Conservation (phyloP, 2,797 vertebrate genomes). For the Rhinatrema bivittatum region DNA sequence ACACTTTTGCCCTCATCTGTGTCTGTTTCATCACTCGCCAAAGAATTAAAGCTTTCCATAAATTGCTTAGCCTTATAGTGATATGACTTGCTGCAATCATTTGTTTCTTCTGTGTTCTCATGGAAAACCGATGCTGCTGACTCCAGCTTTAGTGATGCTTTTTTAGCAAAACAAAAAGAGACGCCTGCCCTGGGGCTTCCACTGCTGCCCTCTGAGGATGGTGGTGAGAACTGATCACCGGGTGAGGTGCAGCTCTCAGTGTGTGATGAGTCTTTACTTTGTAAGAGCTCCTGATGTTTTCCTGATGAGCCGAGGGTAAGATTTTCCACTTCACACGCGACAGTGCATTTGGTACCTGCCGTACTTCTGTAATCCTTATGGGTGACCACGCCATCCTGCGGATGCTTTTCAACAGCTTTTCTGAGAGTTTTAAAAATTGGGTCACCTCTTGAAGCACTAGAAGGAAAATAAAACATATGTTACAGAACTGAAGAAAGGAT, state of each 20-base stretch:
- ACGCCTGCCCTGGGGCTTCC: conserved; percentile 70
- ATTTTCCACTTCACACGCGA: conserved; percentile 28
- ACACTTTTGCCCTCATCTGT: conserved; percentile 17
- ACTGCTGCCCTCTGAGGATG: conserved; percentile 36
- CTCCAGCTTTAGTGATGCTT: conserved; percentile 80
- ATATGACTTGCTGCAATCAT: conserved; percentile 61
- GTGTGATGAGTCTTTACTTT: conserved; percentile 36
- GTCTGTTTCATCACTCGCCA: conserved; percentile 27
- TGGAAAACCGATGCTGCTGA: conserved; percentile 93
- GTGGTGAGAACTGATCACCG: conserved; percentile 37
- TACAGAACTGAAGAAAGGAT: too few relatives aligned
- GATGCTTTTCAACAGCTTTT: conserved; percentile 50
- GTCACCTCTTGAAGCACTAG: conserved; percentile 66
- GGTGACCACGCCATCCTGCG: conserved; percentile 46
- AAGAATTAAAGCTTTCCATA: conserved; percentile 35
- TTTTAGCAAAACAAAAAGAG: conserved; percentile 93
- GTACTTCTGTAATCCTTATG: conserved; percentile 46
- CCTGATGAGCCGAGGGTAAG: conserved; percentile 32
- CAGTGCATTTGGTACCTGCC: conserved; percentile 25
- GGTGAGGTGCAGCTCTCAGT: conserved; percentile 23
- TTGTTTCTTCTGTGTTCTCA: conserved; percentile 80
- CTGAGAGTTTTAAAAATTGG: conserved; percentile 61
- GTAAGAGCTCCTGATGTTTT: conserved; percentile 26
- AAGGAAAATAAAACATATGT: conserved; percentile 18
- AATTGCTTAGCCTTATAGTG: conserved; percentile 58